Conservation (phyloP, 2,113 vertebrate genomes). For the Pollimyrus isidori region DNA sequence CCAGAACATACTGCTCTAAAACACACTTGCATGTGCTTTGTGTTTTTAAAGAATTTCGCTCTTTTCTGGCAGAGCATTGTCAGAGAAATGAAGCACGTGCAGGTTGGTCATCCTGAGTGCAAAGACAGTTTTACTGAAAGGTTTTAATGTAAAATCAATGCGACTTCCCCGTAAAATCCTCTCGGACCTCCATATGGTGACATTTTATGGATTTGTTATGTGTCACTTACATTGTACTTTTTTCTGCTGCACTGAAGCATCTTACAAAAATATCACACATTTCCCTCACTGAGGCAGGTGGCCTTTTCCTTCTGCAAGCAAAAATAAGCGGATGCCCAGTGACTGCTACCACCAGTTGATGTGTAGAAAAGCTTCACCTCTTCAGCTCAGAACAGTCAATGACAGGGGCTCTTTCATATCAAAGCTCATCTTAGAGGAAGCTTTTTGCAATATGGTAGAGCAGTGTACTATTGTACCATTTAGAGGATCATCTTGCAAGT, state of each 20-base stretch:
- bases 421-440: background rate
- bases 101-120: background rate
- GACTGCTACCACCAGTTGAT: background rate
- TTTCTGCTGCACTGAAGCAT: background rate
- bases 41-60: background rate
- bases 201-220: slow-evolving; percentile 40
- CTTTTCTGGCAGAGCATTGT: background rate
- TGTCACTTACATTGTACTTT: slow-evolving; percentile 25
- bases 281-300: background rate
- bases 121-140: slow-evolving; percentile 13
- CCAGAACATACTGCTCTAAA: background rate
- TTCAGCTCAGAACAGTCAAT: background rate
- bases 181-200: slow-evolving; percentile 4
- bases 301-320: background rate
- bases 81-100: background rate
- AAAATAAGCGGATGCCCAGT: background rate
- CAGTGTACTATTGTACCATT: background rate
- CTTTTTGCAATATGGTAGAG: background rate
- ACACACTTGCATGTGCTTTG: background rate
- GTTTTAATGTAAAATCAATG: slow-evolving; percentile 40
- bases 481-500: background rate
- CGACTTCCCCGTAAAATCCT: slow-evolving; percentile 11
- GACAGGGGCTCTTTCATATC: background rate
- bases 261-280: background rate
- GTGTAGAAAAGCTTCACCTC: background rate